These are phyloP conservation scores for Callorhinus ursinus DNA, from an alignment of 2,113 vertebrate genomes.

Conservation along the genomic window DNA sequence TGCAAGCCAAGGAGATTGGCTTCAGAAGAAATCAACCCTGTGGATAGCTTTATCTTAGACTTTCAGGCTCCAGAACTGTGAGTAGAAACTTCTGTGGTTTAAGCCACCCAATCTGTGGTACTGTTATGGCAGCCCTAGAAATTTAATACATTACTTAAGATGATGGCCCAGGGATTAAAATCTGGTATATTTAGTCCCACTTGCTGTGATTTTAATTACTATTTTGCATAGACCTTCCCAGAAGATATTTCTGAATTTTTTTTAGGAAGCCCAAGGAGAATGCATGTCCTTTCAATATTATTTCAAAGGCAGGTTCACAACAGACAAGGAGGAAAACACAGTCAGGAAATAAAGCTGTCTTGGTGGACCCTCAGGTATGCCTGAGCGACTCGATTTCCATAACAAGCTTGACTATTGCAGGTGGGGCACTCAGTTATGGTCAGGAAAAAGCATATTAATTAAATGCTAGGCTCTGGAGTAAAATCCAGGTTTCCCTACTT, in stretches of 20 bases:
- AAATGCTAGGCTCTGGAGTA: not conserved
- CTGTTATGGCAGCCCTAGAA: not conserved
- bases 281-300: not conserved
- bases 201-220: not conserved
- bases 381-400: not conserved
- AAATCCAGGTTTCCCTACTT: not conserved
- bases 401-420: rapidly evolving
- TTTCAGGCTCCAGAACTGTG: not conserved
- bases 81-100: not conserved
- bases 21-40: no score
- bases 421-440: not conserved
- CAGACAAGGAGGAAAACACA: not conserved
- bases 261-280: not conserved
- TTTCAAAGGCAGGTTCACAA: not conserved
- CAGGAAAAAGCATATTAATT: not conserved
- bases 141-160: not conserved
- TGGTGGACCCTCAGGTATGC: no score
- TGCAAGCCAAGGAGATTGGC: not conserved
- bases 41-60: not conserved
- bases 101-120: not conserved
- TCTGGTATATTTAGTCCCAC: not conserved
- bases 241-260: not conserved
- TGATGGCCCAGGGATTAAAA: not conserved
- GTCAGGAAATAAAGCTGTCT: not conserved
- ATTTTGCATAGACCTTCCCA: not conserved